Conservation (phyloP, 2,797 vertebrate species). For the Tapirus indicus region DNA sequence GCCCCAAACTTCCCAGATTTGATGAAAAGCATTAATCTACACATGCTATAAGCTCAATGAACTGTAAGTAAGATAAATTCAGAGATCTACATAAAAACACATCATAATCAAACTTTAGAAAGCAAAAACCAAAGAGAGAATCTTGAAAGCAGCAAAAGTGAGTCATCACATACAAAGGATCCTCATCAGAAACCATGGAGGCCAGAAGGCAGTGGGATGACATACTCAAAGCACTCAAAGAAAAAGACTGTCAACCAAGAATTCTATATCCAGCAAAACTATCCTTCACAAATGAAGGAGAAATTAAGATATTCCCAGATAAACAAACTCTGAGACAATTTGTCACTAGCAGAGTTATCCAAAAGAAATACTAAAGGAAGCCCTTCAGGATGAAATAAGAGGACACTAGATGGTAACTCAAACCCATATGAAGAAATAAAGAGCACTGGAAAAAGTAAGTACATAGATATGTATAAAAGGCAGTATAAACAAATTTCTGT, state of each 20-base stretch:
- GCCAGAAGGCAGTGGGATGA: background rate
- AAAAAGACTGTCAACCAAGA: background rate
- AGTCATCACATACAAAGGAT: background rate
- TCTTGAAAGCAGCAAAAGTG: background rate
- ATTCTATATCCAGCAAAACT: background rate
- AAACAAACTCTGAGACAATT: background rate
- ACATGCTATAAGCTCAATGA: background rate
- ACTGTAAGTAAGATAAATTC: background rate
- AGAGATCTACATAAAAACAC: background rate
- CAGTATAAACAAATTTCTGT: background rate
- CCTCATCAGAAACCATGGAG: background rate
- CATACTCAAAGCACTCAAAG: background rate
- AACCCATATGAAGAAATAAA: background rate
- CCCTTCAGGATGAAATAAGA: background rate
- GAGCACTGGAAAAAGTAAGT: background rate
- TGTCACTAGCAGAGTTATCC: background rate
- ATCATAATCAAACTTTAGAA: constrained; percentile 22
- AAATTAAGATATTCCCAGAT: background rate
- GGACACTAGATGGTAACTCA: background rate
- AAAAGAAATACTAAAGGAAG: background rate
- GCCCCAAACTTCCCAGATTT: background rate
- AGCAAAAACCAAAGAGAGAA: background rate
- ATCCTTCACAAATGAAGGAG: background rate
- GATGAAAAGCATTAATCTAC: background rate
- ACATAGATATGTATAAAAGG: background rate